These are phyloP conservation scores for Myotis daubentonii DNA, from an alignment of 2,797 vertebrate genomes.

Conservation along the genomic window DNA sequence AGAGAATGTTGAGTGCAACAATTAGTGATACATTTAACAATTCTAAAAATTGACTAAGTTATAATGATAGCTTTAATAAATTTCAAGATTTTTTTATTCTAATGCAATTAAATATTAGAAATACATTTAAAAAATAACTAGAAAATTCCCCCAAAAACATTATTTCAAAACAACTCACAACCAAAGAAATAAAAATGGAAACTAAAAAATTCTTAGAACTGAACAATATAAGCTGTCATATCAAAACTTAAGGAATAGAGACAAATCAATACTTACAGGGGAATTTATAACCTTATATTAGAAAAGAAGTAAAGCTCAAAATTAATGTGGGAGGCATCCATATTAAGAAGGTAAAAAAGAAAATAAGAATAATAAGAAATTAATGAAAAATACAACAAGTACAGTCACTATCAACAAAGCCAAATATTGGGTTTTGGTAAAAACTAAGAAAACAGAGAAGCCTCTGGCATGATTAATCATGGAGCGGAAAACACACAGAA, in stretches of 20 bases:
- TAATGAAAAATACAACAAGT: background rate
- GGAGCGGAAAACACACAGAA: background rate
- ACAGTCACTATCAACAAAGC: background rate
- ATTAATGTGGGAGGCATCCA: background rate
- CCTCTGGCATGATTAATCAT: background rate
- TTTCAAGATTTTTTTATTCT: background rate
- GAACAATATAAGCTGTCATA: background rate
- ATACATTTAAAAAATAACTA: background rate
- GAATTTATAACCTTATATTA: background rate
- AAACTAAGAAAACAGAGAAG: background rate
- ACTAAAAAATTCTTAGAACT: background rate
- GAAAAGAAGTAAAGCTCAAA: background rate
- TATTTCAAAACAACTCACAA: background rate
- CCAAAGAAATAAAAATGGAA: background rate
- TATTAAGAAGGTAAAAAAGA: background rate
- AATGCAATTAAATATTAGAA: background rate
- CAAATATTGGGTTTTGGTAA: background rate
- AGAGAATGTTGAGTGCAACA: background rate
- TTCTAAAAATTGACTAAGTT: background rate
- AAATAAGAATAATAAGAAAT: background rate
- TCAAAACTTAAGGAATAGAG: background rate
- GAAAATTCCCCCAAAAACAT: background rate
- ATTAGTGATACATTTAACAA: background rate
- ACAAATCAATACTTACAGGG: background rate
- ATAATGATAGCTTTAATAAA: background rate